Evolutionary conservation across 1,140 invertebrate genomes (phyloP).

Genomic region (Pygmarrhopalites habei): DNA sequence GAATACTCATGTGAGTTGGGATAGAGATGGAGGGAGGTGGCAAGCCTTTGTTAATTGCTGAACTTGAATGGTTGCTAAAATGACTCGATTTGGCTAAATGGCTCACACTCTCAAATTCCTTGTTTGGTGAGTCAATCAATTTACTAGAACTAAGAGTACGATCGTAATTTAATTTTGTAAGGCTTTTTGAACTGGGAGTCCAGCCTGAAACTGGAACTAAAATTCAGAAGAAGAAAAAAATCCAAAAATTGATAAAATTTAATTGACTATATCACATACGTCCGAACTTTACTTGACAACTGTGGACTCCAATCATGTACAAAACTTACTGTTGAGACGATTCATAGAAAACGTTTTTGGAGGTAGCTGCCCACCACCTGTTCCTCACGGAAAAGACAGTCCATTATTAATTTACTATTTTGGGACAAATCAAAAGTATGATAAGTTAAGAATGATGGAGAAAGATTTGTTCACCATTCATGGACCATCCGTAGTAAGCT

Average conservation of each 20-base stretch:
- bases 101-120: slow-evolving; percentile 1
- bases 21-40: neutral
- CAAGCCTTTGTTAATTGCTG: neutral
- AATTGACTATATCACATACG: neutral
- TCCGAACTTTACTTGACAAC: neutral
- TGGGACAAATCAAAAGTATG: too few species aligned
- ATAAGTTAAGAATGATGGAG: too few species aligned
- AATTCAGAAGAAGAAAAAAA: too few species aligned
- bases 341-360: slow-evolving; percentile 8
- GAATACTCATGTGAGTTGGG: neutral
- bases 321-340: slow-evolving; percentile 5
- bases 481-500: slow-evolving; percentile 4
- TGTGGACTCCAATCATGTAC: too few species aligned
- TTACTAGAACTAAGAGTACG: neutral
- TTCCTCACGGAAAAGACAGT: too few species aligned
- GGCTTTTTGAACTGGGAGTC: slow-evolving; percentile 6
- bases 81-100: slow-evolving; percentile 5
- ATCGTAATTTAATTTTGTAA: slow-evolving; percentile 11
- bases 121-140: slow-evolving; percentile 6
- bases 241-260: too few species aligned
- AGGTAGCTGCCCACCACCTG: too few species aligned
- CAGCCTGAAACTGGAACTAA: neutral
- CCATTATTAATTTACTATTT: too few species aligned
- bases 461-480: too few species aligned
- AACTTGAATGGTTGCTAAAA: too few species aligned